Evolutionary conservation across 1,140 invertebrate genomes (phyloP), one percentile per base, ranked within the genome.

Genomic region (Drosophila kurseongensis): DNA sequence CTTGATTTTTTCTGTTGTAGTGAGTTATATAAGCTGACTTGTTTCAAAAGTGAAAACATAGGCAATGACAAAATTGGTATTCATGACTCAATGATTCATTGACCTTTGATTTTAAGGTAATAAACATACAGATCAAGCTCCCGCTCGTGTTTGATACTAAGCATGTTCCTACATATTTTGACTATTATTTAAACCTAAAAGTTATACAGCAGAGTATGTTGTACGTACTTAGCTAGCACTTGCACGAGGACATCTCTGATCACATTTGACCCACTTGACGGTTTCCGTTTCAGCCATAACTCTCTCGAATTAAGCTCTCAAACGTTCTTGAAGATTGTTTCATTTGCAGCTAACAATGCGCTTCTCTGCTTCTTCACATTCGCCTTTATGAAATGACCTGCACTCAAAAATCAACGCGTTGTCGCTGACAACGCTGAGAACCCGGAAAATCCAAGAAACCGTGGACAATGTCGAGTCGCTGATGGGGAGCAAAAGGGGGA

Each of bases 371-470:
- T 3, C 29, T 32, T 32, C 23, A 23, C 23, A 23, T 23, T 23
- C 23, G 23, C 23, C 65, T 60, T 68, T 68, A 71, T 77, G 60
- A 59, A 85, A 85, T 85, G 81, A 69, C 81, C 76, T 80, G 72
- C 72, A 76, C 48, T 68, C 55, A 63, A 62, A 75, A 80, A 80
- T 58, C 54, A 65, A 62, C 42, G 61, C 57, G 40, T 59, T 45
- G 44, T 14, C 47, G 72, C 66, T 65, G 72, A 67, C 47, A 65
- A 36, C 50, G 55, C 66, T 45, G 52, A 67, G 38, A 60, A 23
- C 45, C 59, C 66, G 44, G 54, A 62, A 48, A 75, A 58, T 58
- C 36, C 56, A 41, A 78, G 78, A 71, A 82, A 62, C 60, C 75
- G 80, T 72, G 82, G 79, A 88, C 75, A 51, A 56, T 77, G 73